Evolutionary conservation across 2,113 vertebrate species (phyloP).

Genomic region (Oreotrochilus melanogaster): DNA sequence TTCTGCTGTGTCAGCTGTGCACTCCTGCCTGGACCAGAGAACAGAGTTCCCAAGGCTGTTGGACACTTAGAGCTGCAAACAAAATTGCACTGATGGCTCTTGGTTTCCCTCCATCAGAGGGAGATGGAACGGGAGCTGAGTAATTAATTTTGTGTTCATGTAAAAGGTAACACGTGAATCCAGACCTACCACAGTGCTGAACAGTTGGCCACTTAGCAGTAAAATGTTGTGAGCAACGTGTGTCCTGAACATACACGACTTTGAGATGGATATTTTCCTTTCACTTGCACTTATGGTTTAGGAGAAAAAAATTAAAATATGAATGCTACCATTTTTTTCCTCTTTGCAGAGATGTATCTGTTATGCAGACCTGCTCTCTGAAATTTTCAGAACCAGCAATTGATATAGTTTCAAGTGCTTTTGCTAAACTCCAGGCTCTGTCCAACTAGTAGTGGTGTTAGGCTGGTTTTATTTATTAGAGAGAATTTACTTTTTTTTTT

Average conservation of each 20-base stretch:
- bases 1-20: background rate
- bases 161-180: background rate
- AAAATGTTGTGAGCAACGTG: accelerated
- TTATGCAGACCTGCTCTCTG: background rate
- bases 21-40: background rate
- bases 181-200: background rate
- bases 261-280: background rate
- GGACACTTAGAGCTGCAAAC: background rate
- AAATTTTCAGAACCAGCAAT: background rate
- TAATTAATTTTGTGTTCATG: background rate
- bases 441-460: background rate
- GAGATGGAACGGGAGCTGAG: background rate
- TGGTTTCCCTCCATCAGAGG: accelerated
- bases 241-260: background rate
- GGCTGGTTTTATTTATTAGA: background rate
- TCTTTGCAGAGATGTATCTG: background rate
- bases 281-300: background rate
- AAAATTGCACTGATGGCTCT: background rate
- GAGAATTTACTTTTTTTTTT: background rate
- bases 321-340: background rate
- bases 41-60: background rate
- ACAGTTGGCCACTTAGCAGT: background rate
- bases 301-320: background rate
- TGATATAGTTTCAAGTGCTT: background rate
- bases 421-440: background rate